Conservation (phyloP, 2,888 invertebrate genomes). For the Morpho deidamia region DNA sequence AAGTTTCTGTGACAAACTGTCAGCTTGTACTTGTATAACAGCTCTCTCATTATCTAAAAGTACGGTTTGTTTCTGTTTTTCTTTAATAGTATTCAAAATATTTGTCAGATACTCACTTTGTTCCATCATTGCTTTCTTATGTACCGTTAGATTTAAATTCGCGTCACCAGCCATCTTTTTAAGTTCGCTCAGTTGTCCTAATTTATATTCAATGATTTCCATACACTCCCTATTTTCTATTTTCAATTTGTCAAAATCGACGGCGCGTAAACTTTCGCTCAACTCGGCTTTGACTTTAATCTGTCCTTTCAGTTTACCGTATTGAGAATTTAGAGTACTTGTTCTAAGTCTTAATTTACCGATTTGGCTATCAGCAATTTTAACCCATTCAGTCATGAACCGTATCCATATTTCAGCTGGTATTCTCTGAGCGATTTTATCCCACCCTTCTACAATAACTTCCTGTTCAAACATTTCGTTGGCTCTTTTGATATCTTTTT, state of each 20-base stretch:
- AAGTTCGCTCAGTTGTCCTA: conserved; percentile 68
- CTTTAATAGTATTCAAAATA: conserved; percentile 55
- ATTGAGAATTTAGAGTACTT: conserved; percentile 73
- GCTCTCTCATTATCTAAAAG: conserved; percentile 60
- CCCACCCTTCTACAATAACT: conserved; percentile 72
- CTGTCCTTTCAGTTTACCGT: conserved; percentile 72
- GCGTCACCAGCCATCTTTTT: conserved; percentile 80
- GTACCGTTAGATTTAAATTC: conserved; percentile 72
- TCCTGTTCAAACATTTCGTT: conserved; percentile 66
- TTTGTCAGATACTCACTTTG: conserved; percentile 62
- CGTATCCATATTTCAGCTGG: conserved; percentile 79
- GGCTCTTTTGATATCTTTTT: conserved; percentile 68
- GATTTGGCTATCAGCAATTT: conserved; percentile 70
- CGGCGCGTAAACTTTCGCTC: conserved; percentile 76
- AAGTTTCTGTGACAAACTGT: conserved; percentile 48
- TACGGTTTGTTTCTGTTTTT: conserved; percentile 52
- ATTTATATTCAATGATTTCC: conserved; percentile 74
- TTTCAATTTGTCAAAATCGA: conserved; percentile 81
- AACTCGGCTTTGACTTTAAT: conserved; percentile 76
- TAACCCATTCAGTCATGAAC: conserved; percentile 81
- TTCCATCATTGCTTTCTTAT: conserved; percentile 76
- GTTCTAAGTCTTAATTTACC: conserved; percentile 79
- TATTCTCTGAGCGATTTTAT: conserved; percentile 79
- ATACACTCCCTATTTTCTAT: conserved; percentile 78
- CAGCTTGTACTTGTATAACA: conserved; percentile 53